Conservation (phyloP, 2,888 invertebrate species). For the Sarcophaga carnaria region DNA sequence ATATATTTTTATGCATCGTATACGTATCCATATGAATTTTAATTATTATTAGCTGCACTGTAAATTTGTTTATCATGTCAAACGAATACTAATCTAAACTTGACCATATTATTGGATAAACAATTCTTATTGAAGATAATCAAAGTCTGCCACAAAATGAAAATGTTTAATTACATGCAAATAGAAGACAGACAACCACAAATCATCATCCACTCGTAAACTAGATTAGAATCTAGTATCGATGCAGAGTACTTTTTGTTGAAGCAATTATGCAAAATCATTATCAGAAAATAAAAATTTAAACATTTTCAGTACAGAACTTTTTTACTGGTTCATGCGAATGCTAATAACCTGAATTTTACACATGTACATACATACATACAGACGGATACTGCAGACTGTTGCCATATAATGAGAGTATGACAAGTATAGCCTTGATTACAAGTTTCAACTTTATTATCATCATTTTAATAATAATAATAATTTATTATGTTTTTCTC, state of each 20-base stretch:
- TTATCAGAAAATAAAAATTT: too few species aligned
- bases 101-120: constrained; percentile 29
- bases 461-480: background rate
- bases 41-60: background rate
- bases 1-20: too few species aligned
- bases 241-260: constrained; percentile 33
- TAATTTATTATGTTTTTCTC: constrained; percentile 56
- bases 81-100: constrained; percentile 7
- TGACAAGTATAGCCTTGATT: too few species aligned
- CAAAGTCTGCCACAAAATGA: constrained; percentile 32
- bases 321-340: too few species aligned
- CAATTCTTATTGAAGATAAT: constrained; percentile 35
- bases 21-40: too few species aligned
- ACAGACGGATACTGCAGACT: too few species aligned
- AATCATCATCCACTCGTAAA: constrained; percentile 11
- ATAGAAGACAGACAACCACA: constrained; percentile 36
- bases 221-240: background rate
- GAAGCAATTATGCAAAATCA: too few species aligned
- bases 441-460: too few species aligned
- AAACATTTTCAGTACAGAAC: too few species aligned
- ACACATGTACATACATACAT: too few species aligned
- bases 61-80: background rate
- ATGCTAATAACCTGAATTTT: too few species aligned
- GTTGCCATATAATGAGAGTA: too few species aligned
- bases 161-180: constrained; percentile 45